Base-by-base conservation (phyloP, 2,113 vertebrate genomes). In the Tiliqua scincoides region DNA sequence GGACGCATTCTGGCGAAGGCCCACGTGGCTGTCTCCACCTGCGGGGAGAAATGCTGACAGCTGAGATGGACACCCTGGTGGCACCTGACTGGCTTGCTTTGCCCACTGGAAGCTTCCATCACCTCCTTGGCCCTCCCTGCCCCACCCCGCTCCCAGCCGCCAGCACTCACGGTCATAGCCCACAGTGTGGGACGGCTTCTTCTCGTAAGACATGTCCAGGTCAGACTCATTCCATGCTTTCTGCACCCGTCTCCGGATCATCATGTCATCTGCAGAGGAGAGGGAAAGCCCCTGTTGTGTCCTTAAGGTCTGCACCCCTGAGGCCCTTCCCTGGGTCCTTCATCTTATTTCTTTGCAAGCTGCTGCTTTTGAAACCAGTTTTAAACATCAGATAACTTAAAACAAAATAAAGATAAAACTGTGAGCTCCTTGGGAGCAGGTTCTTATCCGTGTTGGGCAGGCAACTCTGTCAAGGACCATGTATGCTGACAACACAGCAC, bases 161-260 rank as follows among this genome's bases (percentile, higher is more conserved):
- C 68, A 4, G 7, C 18, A 70, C 93, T 93, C 86, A 98, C 97
- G 96, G 52, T 98, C 97, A 3, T 98, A 97, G 81, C 94, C 87
- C 0, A 79, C 43, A 0, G 93, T 63, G 84, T 97, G 97, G 3
- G 97, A 96, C 12, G 96, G 79, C 85, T 98, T 98, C 89, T 94
- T 97, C 73, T 98, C 97, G 0, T 97, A 98, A 0, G 96, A 95
- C 88, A 96, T 88, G 15, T 99, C 98, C 82, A 99, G 95, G 87
- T 99, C 97, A 0, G 97, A 97, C 91, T 99, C 98, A 1, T 98
- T 98, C 98, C 98, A 99, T 90, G 95, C 97, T 54, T 93, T 80
- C 0, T 95, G 93, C 30, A 43, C 90, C 75, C 96, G 97, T 59
- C 96, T 96, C 30, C 92, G 93, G 59, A 95, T 84, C 15, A 90